Evolutionary conservation across 2,888 invertebrate genomes (phyloP), one percentile per base, ranked within the genome.

Genomic region (Ochropleura leucogaster): DNA sequence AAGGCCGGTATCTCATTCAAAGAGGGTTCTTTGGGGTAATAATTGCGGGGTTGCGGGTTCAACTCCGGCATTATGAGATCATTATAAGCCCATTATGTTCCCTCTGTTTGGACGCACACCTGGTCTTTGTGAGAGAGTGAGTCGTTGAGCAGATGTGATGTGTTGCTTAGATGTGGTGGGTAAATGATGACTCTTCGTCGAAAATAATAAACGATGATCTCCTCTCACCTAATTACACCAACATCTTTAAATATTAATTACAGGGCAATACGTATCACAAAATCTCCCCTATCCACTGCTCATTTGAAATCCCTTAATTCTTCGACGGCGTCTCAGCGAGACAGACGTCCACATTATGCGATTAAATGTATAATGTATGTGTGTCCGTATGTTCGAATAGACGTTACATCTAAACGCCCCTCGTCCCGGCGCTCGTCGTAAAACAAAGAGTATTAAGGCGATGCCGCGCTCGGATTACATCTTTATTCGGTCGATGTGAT

Each of bases 401-500:
- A 74, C 86, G 89, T 89, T 90, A 90, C 89, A 88, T 86, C 86
- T 86, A 69, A 69, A 83, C 82, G 87, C 86, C 87, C 87, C 87
- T 84, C 81, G 84, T 88, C 85, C 88, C 68, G 84, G 85, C 83
- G 77, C 83, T 82, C 80, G 83, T 91, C 90, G 88, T 91, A 91
- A 91, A 91, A 92, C 90, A 89, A 90, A 91, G 85, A 83, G 86
- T 86, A 87, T 88, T 89, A 79, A 86, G 82, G 79, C 82, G 80
- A 77, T 80, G 79, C 44, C 44, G 62, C 74, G 77, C 77, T 62
- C 79, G 65, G 75, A 83, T 80, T 82, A 82, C 42, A 86, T 80
- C 80, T 85, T 80, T 70, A 80, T 79, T 80, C 63, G 42, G 51
- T 42, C 60, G 64, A 77, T 71, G 66, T 66, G 72, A 40, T 72